Base-by-base conservation (phyloP, 2,113 vertebrate species). In the Mobula birostris region DNA sequence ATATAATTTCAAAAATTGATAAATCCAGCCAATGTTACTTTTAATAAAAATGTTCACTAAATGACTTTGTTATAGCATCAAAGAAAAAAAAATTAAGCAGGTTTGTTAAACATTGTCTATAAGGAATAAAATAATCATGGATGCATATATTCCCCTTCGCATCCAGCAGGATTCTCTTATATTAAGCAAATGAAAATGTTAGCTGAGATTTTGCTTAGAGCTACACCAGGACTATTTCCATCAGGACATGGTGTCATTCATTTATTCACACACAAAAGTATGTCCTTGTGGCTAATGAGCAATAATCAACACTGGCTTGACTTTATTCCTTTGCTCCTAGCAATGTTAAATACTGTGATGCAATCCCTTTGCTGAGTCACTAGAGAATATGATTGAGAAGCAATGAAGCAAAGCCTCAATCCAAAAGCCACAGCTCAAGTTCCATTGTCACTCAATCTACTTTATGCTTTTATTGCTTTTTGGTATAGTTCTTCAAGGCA, bases 211-310 rank as follows among this genome's bases (percentile, higher is more conserved):
- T 97, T 95, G 97, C 97, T 97, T 96, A 94, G 96, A 97, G 97
- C 97, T 97, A 97, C 96, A 95, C 96, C 17, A 96, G 96, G 97
- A 96, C 97, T 96, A 96, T 97, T 97, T 97, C 97, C 97, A 97
- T 96, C 95, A 97, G 96, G 97, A 96, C 96, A 95, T 94, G 95
- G 96, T 96, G 97, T 97, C 97, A 96, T 96, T 97, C 96, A 96
- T 97, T 97, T 97, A 97, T 97, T 96, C 95, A 95, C 96, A 96
- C 96, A 95, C 97, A 97, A 98, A 97, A 97, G 97, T 96, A 97
- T 97, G 97, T 98, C 97, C 97, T 97, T 96, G 97, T 96, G 97
- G 96, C 97, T 98, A 98, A 98, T 98, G 97, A 97, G 97, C 96
- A 97, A 98, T 98, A 97, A 98, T 98, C 97, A 98, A 97, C 97